Evolutionary conservation across 2,888 invertebrate genomes (phyloP), one percentile per base, ranked within the genome.

Genomic region (Zaprionus bogoriensis): DNA sequence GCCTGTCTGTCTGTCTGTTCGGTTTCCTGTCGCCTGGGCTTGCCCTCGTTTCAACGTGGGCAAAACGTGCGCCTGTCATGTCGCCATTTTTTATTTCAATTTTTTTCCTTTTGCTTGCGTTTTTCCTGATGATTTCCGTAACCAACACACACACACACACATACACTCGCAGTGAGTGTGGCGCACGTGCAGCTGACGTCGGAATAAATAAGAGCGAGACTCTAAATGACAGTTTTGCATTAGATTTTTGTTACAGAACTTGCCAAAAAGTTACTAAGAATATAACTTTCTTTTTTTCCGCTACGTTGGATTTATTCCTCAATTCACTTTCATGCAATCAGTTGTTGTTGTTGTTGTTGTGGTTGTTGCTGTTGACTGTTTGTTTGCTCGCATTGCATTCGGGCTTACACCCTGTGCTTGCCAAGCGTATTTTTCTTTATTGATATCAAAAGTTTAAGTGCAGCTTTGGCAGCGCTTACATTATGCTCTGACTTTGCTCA

Each of bases 391-490:
- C n/a, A n/a, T 42, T 68, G 69, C 73, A 67, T 57, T 66, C 48
- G 30, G 53, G 63, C 59, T 61, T 63, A 74, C 58, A 58, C 58
- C 52, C 60, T 70, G 62, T 50, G 38, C 45, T 54, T 55, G 44
- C n/a, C n/a, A n/a, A n/a, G 41, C 52, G 55, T 63, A 44, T 57
- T 50, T 47, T 61, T 47, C 62, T 53, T 74, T 86, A 84, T 86
- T 86, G 84, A 86, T 86, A 86, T 84, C 77, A 77, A 79, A 81
- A 81, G 87, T 83, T 81, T 81, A 81, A 81, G 84, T 84, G 73
- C 81, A 84, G 81, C 84, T 86, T 82, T 80, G 81, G 75, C 63
- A 53, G 73, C 52, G 81, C 81, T 84, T 82, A 84, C 82, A 84
- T 76, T 84, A 80, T 74, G 78, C 78, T 75, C 75, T 81, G 65